Conservation (phyloP, 64 coral and sea anemone genomes). For the Actinia equina region DNA sequence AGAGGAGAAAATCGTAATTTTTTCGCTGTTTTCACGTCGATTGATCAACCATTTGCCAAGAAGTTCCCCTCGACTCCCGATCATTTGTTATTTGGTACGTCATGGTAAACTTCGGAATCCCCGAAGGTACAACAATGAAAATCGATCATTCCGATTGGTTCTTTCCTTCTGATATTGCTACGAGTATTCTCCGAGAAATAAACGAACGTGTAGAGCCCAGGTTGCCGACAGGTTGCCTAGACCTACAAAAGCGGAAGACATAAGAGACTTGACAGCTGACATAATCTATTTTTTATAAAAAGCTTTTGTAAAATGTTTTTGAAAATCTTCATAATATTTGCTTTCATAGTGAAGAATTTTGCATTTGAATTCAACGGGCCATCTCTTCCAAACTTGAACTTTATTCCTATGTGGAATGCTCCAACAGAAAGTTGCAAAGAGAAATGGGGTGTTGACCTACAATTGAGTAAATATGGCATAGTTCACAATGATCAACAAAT, state of each 20-base stretch:
- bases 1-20: not conserved
- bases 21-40: not conserved
- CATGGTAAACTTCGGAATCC: not conserved
- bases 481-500: conserved; percentile 51
- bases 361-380: conserved; percentile 11
- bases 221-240: not conserved
- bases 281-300: no score
- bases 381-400: conserved; percentile 60
- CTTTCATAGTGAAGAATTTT: not conserved
- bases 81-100: conserved; percentile 15
- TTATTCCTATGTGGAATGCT: conserved; percentile 79
- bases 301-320: not conserved
- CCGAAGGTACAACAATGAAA: not conserved
- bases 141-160: not conserved
- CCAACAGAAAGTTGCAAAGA: conserved; percentile 42
- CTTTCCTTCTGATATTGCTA: not conserved
- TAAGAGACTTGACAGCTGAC: not conserved
- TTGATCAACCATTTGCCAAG: not conserved
- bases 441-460: conserved; percentile 62
- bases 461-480: conserved; percentile 70
- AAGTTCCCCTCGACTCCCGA: not conserved
- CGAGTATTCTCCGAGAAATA: not conserved
- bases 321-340: not conserved
- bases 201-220: not conserved
- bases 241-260: not conserved